Evolutionary conservation across 2,888 invertebrate genomes (phyloP).

Genomic region (Xylocampa areola): DNA sequence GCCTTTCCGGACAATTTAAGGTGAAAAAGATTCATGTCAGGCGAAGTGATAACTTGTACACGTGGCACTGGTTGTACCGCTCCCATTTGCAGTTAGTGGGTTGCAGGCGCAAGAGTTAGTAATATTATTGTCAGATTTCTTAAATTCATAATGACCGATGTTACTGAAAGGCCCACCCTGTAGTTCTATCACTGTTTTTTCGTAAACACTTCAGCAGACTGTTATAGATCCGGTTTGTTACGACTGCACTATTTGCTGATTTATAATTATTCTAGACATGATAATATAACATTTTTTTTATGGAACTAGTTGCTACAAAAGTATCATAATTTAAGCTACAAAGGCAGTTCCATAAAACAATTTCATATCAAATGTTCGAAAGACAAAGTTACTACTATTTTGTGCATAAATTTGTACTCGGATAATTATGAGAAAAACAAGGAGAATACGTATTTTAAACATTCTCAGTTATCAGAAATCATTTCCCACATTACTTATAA

Average conservation of each 20-base stretch:
- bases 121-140: constrained; percentile 87
- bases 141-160: constrained; percentile 82
- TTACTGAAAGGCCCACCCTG: constrained; percentile 80
- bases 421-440: constrained; percentile 59
- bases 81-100: constrained; percentile 57
- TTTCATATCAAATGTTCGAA: constrained; percentile 37
- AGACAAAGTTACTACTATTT: constrained; percentile 59
- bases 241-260: constrained; percentile 59
- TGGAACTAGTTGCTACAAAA: constrained; percentile 62
- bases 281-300: no score
- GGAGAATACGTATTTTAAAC: constrained; percentile 36
- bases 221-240: constrained; percentile 53
- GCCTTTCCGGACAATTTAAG: constrained; percentile 14
- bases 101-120: constrained; percentile 73
- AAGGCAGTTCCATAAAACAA: constrained; percentile 64
- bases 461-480: constrained; percentile 30
- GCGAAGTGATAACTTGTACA: constrained; percentile 24
- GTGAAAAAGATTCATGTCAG: constrained; percentile 30
- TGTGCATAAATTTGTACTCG: constrained; percentile 77
- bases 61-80: constrained; percentile 42
- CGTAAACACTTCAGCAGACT: constrained; percentile 36
- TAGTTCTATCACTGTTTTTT: constrained; percentile 75
- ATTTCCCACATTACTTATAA: constrained; percentile 35
- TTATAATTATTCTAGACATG: constrained; percentile 34
- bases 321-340: constrained; percentile 59